These are phyloP conservation scores for Tribolium madens DNA, from an alignment of 1,140 invertebrate genomes.

Conservation along the genomic window DNA sequence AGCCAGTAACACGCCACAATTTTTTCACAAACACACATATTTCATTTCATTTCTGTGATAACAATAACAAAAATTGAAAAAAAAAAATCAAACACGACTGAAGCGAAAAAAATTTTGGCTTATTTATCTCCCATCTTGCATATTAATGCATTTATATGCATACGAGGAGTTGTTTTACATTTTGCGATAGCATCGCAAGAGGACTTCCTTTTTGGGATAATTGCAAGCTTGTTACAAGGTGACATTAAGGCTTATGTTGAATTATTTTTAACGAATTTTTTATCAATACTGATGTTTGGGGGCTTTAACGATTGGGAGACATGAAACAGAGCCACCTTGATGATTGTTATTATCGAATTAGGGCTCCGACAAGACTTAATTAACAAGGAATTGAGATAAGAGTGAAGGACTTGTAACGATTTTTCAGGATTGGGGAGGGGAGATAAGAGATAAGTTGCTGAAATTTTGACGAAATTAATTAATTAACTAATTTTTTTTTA, in stretches of 20 bases:
- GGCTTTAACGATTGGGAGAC: background rate
- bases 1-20: conserved; percentile 2
- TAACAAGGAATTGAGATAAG: background rate
- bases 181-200: conserved; percentile 49
- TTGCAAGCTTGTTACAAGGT: conserved; percentile 1
- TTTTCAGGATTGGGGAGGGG: too few relatives aligned
- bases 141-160: conserved; percentile 50
- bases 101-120: background rate
- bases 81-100: too few relatives aligned
- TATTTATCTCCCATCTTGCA: conserved; percentile 32
- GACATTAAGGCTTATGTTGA: conserved; percentile 7
- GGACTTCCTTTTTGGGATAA: conserved; percentile 30
- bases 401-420: background rate
- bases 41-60: conserved; percentile 15
- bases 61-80: conserved; percentile 13
- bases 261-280: conserved; percentile 7
- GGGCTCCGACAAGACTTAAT: background rate
- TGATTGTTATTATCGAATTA: background rate
- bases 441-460: too few relatives aligned
- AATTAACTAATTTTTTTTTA: too few relatives aligned
- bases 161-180: conserved; percentile 53
- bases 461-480: too few relatives aligned
- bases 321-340: background rate
- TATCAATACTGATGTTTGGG: background rate
- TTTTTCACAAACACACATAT: conserved; percentile 6